These are phyloP conservation scores for Plotosus lineatus DNA, from an alignment of 2,113 vertebrate species.

Conservation along the genomic window DNA sequence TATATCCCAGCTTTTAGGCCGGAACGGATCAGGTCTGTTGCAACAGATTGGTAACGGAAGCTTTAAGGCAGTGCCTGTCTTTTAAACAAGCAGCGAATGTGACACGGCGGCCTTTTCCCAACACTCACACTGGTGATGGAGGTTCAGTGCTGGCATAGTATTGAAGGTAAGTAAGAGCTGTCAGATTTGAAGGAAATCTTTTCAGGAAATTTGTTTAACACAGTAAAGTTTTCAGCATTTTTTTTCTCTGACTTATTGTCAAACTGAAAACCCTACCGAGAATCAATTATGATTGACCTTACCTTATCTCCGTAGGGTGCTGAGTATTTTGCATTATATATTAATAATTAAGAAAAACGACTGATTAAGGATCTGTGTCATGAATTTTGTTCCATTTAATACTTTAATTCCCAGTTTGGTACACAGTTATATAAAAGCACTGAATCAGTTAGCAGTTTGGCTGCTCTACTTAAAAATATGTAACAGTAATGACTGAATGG, in stretches of 20 bases:
- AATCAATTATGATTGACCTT: constrained; percentile 25
- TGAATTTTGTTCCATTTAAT: background rate
- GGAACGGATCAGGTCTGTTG: constrained; percentile 16
- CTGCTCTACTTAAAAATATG: background rate
- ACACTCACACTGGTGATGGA: background rate
- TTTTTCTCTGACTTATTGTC: background rate
- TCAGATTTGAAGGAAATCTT: background rate
- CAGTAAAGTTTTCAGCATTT: background rate
- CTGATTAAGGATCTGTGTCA: background rate
- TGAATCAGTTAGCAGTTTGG: background rate
- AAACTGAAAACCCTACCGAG: background rate
- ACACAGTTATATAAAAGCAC: constrained; percentile 1
- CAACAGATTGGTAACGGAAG: constrained; percentile 26
- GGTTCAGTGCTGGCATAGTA: background rate
- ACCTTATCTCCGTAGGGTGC: background rate
- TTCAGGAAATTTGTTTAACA: background rate
- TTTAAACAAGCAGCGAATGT: background rate
- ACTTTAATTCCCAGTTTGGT: background rate
- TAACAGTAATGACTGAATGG: background rate
- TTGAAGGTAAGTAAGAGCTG: background rate
- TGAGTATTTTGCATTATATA: constrained; percentile 3
- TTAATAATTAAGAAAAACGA: background rate
- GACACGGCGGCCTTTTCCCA: background rate
- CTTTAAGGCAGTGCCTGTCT: constrained; percentile 12
- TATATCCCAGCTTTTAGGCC: constrained; percentile 16